Evolutionary conservation across 2,888 invertebrate genomes (phyloP).

Genomic region (Blastobasis lacticolella): DNA sequence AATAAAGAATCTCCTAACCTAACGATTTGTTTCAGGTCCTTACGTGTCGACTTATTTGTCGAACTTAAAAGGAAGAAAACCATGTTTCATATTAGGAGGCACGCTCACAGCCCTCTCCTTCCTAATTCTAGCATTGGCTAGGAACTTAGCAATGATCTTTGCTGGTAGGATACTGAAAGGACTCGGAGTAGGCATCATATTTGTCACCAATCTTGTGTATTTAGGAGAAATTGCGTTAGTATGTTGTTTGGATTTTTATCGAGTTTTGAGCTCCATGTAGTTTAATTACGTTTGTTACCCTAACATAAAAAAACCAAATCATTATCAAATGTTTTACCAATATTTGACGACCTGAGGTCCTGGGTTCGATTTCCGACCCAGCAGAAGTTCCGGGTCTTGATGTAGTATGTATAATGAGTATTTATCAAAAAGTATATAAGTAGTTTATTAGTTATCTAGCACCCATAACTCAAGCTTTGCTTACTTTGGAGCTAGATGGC

Average conservation of each 20-base stretch:
- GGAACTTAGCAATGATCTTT: conserved; percentile 25
- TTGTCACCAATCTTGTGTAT: conserved; percentile 29
- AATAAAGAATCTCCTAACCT: background rate
- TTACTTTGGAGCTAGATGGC: too few relatives aligned
- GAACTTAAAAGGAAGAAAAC: conserved; percentile 31
- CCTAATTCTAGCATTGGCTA: conserved; percentile 22
- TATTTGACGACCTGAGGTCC: background rate
- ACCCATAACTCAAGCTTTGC: too few relatives aligned
- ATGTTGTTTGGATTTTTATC: conserved; percentile 1
- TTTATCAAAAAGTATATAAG: too few relatives aligned
- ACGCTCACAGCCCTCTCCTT: conserved; percentile 18
- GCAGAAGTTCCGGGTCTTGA: too few relatives aligned
- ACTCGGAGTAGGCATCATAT: conserved; percentile 23
- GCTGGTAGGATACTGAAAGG: conserved; percentile 26
- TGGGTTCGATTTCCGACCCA: too few relatives aligned
- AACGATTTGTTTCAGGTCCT: conserved; percentile 26
- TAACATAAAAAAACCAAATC: background rate
- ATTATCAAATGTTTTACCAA: background rate
- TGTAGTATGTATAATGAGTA: too few relatives aligned
- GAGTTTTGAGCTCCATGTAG: background rate
- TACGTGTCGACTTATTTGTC: conserved; percentile 28
- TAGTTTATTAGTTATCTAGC: too few relatives aligned
- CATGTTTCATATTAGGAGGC: conserved; percentile 26
- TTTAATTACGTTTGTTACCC: too few relatives aligned
- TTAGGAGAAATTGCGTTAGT: conserved; percentile 42